Evolutionary conservation across 2,797 vertebrate genomes (phyloP).

Genomic region (Hemibagrus guttatus): DNA sequence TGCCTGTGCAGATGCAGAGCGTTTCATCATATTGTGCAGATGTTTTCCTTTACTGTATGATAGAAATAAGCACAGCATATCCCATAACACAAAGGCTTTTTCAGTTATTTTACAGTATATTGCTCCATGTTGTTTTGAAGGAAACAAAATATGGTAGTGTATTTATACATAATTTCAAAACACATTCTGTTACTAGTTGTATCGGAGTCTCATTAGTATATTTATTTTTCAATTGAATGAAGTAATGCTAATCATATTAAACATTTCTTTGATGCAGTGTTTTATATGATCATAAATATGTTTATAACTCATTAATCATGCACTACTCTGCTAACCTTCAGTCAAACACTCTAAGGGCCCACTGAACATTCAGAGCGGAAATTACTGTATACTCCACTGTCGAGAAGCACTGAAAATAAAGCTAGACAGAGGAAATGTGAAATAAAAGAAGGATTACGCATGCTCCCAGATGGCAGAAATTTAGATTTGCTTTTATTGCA

Average conservation of each 20-base stretch:
- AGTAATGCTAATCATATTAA: neutral
- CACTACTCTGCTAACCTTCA: neutral
- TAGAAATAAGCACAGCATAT: conserved; percentile 33
- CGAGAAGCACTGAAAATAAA: conserved; percentile 24
- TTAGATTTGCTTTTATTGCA: conserved; percentile 42
- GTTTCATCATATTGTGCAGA: conserved; percentile 34
- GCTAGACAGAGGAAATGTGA: conserved; percentile 26
- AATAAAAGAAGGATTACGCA: conserved; percentile 36
- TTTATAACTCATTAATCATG: conserved; percentile 5
- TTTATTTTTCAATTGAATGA: neutral
- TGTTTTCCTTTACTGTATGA: conserved; percentile 28
- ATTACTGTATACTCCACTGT: conserved; percentile 16
- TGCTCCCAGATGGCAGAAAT: conserved; percentile 36
- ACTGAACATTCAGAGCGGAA: conserved; percentile 27
- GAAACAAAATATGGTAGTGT: neutral
- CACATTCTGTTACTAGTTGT: neutral
- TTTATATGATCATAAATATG: neutral
- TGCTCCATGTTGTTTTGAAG: neutral
- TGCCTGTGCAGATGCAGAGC: conserved; percentile 30
- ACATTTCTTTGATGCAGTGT: neutral
- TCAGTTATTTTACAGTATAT: conserved; percentile 1
- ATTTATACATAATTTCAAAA: neutral
- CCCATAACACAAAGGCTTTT: neutral
- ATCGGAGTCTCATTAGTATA: neutral
- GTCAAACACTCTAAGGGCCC: neutral